Evolutionary conservation across 1,140 invertebrate genomes (phyloP).

Genomic region (Drosophila ananassae): DNA sequence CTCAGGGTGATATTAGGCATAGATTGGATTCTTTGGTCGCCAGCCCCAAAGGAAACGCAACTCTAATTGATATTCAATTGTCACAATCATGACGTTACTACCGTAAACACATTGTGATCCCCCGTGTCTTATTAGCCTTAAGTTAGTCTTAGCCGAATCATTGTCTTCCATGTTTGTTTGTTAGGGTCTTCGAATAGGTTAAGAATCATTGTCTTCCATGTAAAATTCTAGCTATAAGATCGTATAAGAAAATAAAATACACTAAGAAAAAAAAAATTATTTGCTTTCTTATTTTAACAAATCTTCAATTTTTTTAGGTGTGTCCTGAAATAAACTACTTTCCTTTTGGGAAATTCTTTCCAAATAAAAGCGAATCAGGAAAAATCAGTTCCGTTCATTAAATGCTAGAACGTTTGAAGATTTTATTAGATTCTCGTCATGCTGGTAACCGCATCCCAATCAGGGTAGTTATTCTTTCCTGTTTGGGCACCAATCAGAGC

Average conservation of each 20-base stretch:
- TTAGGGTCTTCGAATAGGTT: conserved; percentile 56
- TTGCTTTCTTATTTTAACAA: conserved; percentile 1
- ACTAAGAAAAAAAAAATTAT: conserved; percentile 9
- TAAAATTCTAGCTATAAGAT: conserved; percentile 56
- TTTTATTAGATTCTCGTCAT: conserved; percentile 20
- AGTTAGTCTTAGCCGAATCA: conserved; percentile 64
- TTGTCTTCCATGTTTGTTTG: conserved; percentile 83
- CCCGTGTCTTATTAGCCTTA: conserved; percentile 35
- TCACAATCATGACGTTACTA: conserved; percentile 49
- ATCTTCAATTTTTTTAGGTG: neutral
- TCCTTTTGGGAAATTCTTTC: neutral
- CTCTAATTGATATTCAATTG: conserved; percentile 54
- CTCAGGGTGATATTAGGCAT: conserved; percentile 84
- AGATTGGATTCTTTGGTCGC: conserved; percentile 39
- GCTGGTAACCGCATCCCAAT: conserved; percentile 36
- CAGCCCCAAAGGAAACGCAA: conserved; percentile 29
- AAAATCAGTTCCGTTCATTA: neutral
- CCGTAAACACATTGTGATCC: conserved; percentile 59
- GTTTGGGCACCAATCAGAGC: conserved; percentile 2
- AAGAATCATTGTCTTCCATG: conserved; percentile 82
- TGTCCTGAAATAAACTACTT: neutral
- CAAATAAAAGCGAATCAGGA: neutral
- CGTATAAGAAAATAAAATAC: conserved; percentile 49
- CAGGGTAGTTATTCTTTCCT: conserved; percentile 4
- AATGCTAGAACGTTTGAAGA: neutral